phyloP scores from a whole-genome alignment of 2,888 invertebrate genomes.

The Drosophila engyochracea region DNA sequence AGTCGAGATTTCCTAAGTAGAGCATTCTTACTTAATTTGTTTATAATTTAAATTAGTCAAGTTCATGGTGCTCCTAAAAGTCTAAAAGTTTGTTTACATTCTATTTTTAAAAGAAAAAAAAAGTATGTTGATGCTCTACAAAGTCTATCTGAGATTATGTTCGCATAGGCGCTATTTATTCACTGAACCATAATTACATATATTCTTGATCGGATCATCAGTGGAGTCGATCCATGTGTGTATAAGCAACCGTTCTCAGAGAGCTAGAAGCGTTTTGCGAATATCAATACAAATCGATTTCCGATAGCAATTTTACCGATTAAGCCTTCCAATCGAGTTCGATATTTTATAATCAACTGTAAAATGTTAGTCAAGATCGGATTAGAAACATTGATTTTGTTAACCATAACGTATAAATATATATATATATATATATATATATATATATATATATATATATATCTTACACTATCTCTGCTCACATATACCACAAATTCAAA shows the following conservation, averaged over 20 bases:
- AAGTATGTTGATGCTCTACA: background rate
- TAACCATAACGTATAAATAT: background rate
- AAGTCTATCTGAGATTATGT: background rate
- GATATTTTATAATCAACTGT: background rate
- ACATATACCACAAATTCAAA: background rate
- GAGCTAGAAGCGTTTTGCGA: background rate
- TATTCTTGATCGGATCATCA: background rate
- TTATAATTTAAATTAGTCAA: background rate
- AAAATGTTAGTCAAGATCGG: background rate
- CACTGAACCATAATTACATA: background rate
- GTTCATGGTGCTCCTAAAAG: background rate
- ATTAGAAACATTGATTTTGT: background rate
- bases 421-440: background rate
- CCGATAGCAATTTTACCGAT: background rate
- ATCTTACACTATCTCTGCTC: background rate
- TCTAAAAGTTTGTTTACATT: background rate
- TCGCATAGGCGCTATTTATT: background rate
- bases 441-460: background rate
- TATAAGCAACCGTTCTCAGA: background rate
- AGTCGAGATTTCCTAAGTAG: background rate
- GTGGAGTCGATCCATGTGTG: background rate
- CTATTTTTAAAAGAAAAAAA: background rate
- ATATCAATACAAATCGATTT: background rate
- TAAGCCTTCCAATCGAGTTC: background rate
- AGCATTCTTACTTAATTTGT: background rate